Percentiles rank a stretch among this genome's conserved stretches.
Evolutionary conservation across 2,113 vertebrate genomes (phyloP).

Genomic region (Rhadina sibilatrix): DNA sequence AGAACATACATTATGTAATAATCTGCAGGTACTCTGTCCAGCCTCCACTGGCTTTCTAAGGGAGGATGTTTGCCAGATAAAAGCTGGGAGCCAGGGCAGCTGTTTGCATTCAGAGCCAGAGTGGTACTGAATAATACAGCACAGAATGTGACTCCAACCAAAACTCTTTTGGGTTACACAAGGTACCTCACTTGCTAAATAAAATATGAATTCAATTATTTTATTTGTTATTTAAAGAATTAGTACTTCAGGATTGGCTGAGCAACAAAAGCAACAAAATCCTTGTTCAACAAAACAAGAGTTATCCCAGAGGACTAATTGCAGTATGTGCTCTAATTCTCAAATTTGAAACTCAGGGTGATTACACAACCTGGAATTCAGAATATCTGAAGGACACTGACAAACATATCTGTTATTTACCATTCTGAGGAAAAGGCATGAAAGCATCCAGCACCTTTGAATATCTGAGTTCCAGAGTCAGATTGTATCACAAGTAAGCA

Average conservation of each 20-base stretch:
- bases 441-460: neutral
- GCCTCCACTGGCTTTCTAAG: neutral
- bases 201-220: conserved; percentile 20
- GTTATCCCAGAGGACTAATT: neutral
- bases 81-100: neutral
- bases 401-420: neutral
- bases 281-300: neutral
- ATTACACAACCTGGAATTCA: conserved; percentile 13
- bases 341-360: neutral
- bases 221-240: conserved; percentile 22
- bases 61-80: neutral
- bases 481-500: neutral
- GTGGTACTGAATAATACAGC: neutral
- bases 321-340: neutral
- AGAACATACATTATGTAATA: neutral
- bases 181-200: neutral
- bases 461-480: neutral
- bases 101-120: neutral
- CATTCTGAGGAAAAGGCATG: neutral
- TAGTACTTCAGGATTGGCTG: neutral
- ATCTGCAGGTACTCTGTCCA: neutral
- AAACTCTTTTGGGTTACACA: neutral
- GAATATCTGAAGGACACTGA: neutral
- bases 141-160: neutral
- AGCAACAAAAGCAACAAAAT: neutral